These are phyloP conservation scores for Poeciliopsis retropinna DNA, from an alignment of 2,113 vertebrate genomes.

Conservation along the genomic window DNA sequence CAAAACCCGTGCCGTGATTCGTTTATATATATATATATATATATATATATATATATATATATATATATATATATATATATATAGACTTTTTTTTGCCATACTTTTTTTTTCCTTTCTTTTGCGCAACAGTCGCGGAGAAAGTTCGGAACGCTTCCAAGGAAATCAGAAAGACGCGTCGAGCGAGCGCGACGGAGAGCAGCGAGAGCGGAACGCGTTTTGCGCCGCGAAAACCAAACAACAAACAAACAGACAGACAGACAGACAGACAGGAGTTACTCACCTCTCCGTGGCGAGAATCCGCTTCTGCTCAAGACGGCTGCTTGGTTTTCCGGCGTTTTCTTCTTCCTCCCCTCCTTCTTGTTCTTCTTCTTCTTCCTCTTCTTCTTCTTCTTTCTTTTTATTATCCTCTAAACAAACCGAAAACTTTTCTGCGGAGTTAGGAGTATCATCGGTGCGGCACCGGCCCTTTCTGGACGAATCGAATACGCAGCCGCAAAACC, in stretches of 20 bases:
- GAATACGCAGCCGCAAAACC: conserved; percentile 50
- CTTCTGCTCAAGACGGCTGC: conserved; percentile 53
- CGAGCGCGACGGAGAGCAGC: conserved; percentile 15
- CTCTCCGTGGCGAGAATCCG: conserved; percentile 78
- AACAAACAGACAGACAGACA: conserved; percentile 47
- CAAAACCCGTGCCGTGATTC: conserved; percentile 25
- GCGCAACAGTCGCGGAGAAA: conserved; percentile 43
- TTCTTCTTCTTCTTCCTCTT: no score
- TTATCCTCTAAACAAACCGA: conserved; percentile 78
- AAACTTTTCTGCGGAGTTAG: conserved; percentile 62
- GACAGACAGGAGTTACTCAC: conserved; percentile 78
- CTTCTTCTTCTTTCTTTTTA: conserved; percentile 60
- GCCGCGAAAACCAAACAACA: conserved; percentile 52
- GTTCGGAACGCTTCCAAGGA: conserved; percentile 41
- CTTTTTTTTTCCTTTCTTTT: not conserved
- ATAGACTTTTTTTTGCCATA: no score
- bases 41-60: no score
- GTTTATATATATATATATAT: no score
- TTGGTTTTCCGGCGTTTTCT: conserved; percentile 58
- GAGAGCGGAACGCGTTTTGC: conserved; percentile 29
- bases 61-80: no score
- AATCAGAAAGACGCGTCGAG: conserved; percentile 20
- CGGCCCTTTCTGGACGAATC: conserved; percentile 46
- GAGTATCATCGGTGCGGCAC: conserved; percentile 42
- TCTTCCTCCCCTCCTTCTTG: not conserved